Evolutionary conservation across 2,888 invertebrate genomes (phyloP).

Genomic region (Ecdyonurus torrentis): DNA sequence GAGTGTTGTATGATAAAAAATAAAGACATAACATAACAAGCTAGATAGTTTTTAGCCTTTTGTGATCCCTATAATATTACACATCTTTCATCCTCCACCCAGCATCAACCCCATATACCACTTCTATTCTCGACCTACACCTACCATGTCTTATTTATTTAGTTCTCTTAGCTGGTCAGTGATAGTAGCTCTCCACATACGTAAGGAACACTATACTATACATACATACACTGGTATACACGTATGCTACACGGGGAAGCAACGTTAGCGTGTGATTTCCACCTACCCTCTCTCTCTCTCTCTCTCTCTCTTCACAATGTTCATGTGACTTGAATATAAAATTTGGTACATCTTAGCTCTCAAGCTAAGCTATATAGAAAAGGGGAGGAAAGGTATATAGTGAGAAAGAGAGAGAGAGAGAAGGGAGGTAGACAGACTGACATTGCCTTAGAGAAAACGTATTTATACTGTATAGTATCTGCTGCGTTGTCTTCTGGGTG

Average conservation of each 20-base stretch:
- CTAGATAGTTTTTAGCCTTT: background rate
- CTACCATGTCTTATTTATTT: background rate
- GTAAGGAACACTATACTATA: background rate
- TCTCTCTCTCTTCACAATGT: too few relatives aligned
- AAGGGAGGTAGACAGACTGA: background rate
- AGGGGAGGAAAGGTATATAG: background rate
- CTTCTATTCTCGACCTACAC: background rate
- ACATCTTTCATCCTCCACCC: too few relatives aligned
- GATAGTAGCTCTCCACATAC: background rate
- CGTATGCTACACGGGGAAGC: background rate
- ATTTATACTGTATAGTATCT: too few relatives aligned
- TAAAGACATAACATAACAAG: background rate
- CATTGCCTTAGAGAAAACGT: background rate
- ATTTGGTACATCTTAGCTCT: background rate
- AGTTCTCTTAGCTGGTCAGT: background rate
- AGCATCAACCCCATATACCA: background rate
- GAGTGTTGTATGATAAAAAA: background rate
- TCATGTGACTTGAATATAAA: background rate
- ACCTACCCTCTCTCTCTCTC: background rate
- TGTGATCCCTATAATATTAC: background rate
- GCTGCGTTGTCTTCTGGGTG: background rate
- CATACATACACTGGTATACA: too few relatives aligned
- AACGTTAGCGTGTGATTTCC: background rate
- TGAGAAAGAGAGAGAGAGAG: background rate
- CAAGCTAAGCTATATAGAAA: background rate